These are phyloP conservation scores for Odontamblyopus lacepedii DNA, from an alignment of 2,797 vertebrate species.

Conservation along the genomic window DNA sequence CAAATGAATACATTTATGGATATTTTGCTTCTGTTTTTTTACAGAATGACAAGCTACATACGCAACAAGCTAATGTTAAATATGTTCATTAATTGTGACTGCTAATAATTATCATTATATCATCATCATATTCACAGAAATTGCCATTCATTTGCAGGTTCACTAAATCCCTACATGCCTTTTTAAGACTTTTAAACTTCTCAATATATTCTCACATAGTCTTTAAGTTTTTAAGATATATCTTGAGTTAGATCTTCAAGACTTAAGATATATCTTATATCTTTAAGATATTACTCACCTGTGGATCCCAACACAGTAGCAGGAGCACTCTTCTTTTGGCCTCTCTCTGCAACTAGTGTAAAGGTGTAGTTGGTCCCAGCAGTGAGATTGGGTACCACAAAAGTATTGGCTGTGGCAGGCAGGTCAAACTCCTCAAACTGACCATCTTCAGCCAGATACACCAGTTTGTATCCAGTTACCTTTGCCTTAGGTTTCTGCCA, in stretches of 20 bases:
- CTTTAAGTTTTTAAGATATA: too few species aligned
- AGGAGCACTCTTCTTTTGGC: conserved; percentile 82
- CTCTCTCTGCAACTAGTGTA: conserved; percentile 83
- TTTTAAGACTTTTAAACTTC: not conserved
- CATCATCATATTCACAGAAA: not conserved
- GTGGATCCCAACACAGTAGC: conserved; percentile 77
- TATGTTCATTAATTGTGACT: not conserved
- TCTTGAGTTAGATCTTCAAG: too few species aligned
- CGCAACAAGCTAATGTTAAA: not conserved
- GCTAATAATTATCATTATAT: not conserved
- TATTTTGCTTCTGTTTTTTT: not conserved
- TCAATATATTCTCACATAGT: too few species aligned
- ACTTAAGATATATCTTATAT: too few species aligned
- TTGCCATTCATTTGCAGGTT: not conserved
- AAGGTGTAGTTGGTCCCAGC: conserved; percentile 83
- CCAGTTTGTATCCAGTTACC: conserved; percentile 83
- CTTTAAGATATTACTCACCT: conserved; percentile 69
- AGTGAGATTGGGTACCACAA: conserved; percentile 74
- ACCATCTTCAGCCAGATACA: conserved; percentile 68
- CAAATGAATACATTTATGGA: too few species aligned
- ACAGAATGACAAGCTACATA: not conserved
- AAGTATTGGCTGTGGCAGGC: conserved; percentile 71
- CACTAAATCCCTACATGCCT: not conserved
- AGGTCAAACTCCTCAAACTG: conserved; percentile 74
- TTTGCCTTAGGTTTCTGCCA: conserved; percentile 88